Evolutionary conservation across 35 echinoderm and acorn worm species (phyloP), one percentile per base, ranked within the genome.

Genomic region (Ophiothrix spiculata): DNA sequence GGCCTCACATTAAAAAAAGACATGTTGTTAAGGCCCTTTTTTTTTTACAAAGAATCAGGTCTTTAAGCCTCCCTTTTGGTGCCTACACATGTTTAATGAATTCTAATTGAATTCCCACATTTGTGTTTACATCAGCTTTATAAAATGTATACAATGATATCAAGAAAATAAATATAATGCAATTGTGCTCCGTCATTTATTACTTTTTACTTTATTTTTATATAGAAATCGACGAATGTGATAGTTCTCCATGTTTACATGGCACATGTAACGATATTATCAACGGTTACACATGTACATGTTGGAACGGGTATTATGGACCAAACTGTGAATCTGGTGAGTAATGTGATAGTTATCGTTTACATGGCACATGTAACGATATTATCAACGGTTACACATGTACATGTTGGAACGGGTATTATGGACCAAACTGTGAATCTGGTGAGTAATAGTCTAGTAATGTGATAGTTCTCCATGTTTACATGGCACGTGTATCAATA

Each of bases 211-310:
- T 8, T 75, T 12, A 12, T 28, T 12, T 75, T 75, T 75, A 6
- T 8, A 75, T 28, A 75, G 74, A 82, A 11, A 82, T 49, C 12
- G 39, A 82, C 39, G 80, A 82, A 46, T 82, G 80, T 49, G 80
- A 42, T 4, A 41, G 37, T 31, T 31, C 37, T 54, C 80, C 42
- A 49, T 49, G 42, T 49, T 19, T 10, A 49, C 6, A 49, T 49
- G 42, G 42, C 6, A 19, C 42, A 49, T 49, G 42, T 19, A 49
- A 10, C 19, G 42, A 49, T 19, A 19, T 6, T 49, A 49, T 49
- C 42, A 49, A 49, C 42, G 42, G 19, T 49, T 6, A 10, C 19
- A 6, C 6, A 19, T 49, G 42, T 49, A 49, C 42, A 49, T 49
- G 42, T 49, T 6, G 6, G 6, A 49, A 19, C 19, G 42, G 42